phyloP scores from a whole-genome alignment of 2,113 vertebrate genomes.

The Pterophyllum scalare region DNA sequence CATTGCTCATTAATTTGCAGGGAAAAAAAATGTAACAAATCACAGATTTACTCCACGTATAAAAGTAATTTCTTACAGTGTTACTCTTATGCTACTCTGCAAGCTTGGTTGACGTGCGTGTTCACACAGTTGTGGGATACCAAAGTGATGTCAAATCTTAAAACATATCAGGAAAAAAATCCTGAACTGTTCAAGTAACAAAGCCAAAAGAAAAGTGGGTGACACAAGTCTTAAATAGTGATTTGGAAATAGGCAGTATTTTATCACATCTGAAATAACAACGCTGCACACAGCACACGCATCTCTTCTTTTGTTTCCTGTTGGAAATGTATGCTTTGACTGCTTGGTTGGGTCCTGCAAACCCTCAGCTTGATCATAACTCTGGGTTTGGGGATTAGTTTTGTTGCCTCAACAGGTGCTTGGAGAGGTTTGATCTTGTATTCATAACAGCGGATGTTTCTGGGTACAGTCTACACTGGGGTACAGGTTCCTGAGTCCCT shows the following conservation, averaged over 20 bases:
- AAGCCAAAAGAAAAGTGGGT: background rate
- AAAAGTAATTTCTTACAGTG: background rate
- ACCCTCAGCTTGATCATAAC: background rate
- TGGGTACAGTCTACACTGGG: background rate
- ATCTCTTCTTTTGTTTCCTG: background rate
- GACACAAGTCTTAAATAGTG: background rate
- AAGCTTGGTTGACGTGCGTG: background rate
- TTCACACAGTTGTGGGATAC: background rate
- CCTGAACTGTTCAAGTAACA: background rate
- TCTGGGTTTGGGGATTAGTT: background rate
- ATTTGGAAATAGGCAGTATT: background rate
- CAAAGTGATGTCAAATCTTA: background rate
- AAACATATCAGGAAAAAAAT: background rate
- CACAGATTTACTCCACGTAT: background rate
- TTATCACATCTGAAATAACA: fast-evolving
- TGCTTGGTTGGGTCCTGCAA: background rate
- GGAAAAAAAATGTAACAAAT: background rate
- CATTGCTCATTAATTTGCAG: background rate
- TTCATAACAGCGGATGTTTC: background rate
- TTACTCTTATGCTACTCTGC: background rate
- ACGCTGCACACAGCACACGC: background rate
- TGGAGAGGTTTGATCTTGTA: background rate
- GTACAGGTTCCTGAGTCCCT: too few species aligned
- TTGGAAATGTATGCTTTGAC: background rate
- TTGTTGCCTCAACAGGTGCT: background rate